Percentiles rank a stretch among this genome's conserved stretches.
Evolutionary conservation across 2,888 invertebrate species (phyloP).

Genomic region (Myathropa florea): DNA sequence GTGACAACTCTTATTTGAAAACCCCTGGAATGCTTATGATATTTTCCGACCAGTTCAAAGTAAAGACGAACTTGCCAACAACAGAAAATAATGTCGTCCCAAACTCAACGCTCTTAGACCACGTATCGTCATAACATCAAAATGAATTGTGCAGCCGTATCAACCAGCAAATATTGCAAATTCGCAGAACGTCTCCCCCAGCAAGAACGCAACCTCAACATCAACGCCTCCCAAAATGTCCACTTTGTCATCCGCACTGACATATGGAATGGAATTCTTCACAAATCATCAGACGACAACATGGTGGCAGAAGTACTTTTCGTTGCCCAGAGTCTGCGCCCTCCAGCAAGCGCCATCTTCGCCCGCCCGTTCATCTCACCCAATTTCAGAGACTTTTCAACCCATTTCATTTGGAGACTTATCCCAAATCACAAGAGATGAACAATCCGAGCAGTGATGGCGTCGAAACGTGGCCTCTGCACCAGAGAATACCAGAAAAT

Average conservation of each 20-base stretch:
- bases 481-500: neutral
- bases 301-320: constrained; percentile 24
- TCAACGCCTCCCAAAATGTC: neutral
- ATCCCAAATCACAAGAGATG: constrained; percentile 31
- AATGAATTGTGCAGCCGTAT: neutral
- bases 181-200: neutral
- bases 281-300: constrained; percentile 33
- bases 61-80: neutral
- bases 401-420: constrained; percentile 28
- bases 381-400: constrained; percentile 16
- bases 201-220: neutral
- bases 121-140: neutral
- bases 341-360: neutral
- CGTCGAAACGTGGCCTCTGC: constrained; percentile 51
- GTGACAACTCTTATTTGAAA: neutral
- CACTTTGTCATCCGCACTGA: neutral
- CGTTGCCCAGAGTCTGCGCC: constrained; percentile 45
- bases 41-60: neutral
- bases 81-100: neutral
- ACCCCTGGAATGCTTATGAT: neutral
- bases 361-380: neutral
- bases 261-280: neutral
- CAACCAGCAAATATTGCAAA: neutral
- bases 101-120: neutral
- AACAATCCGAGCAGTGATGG: constrained; percentile 41